Conservation (phyloP, 2,888 invertebrate genomes). For the Oegoconia quadripuncta region DNA sequence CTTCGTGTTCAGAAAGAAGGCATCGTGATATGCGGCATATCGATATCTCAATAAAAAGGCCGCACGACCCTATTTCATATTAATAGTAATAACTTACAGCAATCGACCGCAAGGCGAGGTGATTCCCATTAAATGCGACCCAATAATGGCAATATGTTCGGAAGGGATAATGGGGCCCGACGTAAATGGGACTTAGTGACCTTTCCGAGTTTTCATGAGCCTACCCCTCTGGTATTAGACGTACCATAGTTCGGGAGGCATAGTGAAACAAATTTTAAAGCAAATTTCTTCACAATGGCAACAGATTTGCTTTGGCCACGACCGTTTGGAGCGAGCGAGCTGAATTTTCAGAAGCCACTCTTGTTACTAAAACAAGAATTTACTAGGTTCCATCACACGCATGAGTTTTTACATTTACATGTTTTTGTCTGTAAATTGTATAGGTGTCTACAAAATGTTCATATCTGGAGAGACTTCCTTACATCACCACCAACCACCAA, state of each 20-base stretch:
- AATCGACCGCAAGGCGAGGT: constrained; percentile 40
- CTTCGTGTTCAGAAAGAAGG: too few relatives aligned
- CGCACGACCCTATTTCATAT: constrained; percentile 36
- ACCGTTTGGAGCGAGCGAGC: background rate
- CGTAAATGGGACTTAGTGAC: constrained; percentile 61
- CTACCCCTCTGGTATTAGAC: constrained; percentile 4
- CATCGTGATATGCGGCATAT: constrained; percentile 9
- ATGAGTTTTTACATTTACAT: too few relatives aligned
- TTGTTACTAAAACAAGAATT: background rate
- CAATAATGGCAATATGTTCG: constrained; percentile 65
- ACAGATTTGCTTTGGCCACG: too few relatives aligned
- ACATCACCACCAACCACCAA: too few relatives aligned
- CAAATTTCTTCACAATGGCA: background rate
- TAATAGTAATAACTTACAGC: constrained; percentile 61
- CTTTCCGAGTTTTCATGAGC: constrained; percentile 33
- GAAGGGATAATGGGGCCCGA: constrained; percentile 62
- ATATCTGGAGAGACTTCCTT: too few relatives aligned
- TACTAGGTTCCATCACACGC: too few relatives aligned
- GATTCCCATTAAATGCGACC: constrained; percentile 60
- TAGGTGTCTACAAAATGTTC: too few relatives aligned
- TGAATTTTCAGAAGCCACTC: background rate
- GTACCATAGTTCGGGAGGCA: background rate
- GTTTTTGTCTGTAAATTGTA: too few relatives aligned
- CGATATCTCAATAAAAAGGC: constrained; percentile 24
- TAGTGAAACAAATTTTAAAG: background rate